phyloP scores from a whole-genome alignment of 2,113 vertebrate species.

The Chlorodrepanis virens region DNA sequence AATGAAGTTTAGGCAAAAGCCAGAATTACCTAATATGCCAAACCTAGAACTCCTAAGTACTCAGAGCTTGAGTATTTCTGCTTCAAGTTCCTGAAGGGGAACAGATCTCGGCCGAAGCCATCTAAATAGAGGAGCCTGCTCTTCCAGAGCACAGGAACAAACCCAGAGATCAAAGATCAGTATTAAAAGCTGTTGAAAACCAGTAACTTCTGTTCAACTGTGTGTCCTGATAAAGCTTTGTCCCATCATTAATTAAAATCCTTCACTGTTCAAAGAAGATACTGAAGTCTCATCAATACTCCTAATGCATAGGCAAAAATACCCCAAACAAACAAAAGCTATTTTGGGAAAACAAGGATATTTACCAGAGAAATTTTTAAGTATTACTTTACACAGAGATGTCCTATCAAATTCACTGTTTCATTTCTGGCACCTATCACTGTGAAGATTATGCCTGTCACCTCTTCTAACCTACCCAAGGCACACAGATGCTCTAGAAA shows the following conservation, averaged over 20 bases:
- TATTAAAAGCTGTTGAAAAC: not conserved
- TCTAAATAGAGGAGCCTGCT: not conserved
- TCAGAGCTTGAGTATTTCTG: not conserved
- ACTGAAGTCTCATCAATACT: not conserved
- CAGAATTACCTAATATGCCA: not conserved
- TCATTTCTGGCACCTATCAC: not conserved
- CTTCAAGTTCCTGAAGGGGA: not conserved
- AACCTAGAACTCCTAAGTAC: not conserved
- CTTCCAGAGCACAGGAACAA: not conserved
- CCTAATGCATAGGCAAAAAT: not conserved
- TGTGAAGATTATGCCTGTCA: not conserved
- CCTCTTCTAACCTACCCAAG: not conserved
- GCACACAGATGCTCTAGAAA: not conserved
- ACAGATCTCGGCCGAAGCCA: not conserved
- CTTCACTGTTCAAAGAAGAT: not conserved
- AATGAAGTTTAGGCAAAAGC: not conserved
- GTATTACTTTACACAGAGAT: not conserved
- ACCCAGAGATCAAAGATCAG: not conserved
- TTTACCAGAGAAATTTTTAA: not conserved
- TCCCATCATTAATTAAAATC: not conserved
- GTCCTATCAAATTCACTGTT: not conserved
- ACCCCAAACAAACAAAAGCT: not conserved
- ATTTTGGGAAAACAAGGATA: not conserved
- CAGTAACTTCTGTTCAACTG: not conserved
- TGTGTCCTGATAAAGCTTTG: not conserved